These are phyloP conservation scores for Chloroceryle aenea DNA, from an alignment of 2,113 vertebrate species.

Conservation along the genomic window DNA sequence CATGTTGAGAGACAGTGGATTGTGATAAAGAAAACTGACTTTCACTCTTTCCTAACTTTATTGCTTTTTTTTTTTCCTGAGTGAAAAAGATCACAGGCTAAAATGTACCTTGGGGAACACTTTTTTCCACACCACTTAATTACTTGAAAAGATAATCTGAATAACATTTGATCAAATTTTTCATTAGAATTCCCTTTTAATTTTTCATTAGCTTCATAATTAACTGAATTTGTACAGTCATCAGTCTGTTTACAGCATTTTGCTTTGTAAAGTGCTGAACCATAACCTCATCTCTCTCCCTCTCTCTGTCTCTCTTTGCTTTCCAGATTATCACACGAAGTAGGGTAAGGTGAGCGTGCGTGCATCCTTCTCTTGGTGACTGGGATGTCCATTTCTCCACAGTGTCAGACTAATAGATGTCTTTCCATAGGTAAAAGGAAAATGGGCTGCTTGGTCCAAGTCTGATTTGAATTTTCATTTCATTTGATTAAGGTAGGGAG, in stretches of 20 bases:
- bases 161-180: constrained; percentile 79
- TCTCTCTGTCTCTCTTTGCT: neutral
- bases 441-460: constrained; percentile 14
- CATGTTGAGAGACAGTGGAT: constrained; percentile 44
- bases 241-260: constrained; percentile 67
- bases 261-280: constrained; percentile 46
- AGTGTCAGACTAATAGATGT: neutral
- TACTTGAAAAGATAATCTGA: constrained; percentile 74
- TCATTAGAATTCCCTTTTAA: constrained; percentile 71
- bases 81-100: constrained; percentile 70
- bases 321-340: constrained; percentile 44
- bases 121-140: constrained; percentile 66
- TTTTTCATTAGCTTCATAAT: constrained; percentile 77
- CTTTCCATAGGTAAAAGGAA: constrained; percentile 46
- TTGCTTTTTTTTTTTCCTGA: neutral
- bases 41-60: constrained; percentile 54
- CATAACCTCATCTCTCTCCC: neutral
- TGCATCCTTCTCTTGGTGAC: neutral
- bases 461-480: constrained; percentile 68
- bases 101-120: constrained; percentile 57
- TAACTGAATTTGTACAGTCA: constrained; percentile 73
- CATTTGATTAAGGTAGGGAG: constrained; percentile 57
- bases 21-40: constrained; percentile 66
- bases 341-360: neutral
- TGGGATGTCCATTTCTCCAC: constrained; percentile 17